A percentile compares a stretch with the other conserved stretches of the same genome.
phyloP scores from a whole-genome alignment of 2,113 vertebrate species.

The Vidua macroura region DNA sequence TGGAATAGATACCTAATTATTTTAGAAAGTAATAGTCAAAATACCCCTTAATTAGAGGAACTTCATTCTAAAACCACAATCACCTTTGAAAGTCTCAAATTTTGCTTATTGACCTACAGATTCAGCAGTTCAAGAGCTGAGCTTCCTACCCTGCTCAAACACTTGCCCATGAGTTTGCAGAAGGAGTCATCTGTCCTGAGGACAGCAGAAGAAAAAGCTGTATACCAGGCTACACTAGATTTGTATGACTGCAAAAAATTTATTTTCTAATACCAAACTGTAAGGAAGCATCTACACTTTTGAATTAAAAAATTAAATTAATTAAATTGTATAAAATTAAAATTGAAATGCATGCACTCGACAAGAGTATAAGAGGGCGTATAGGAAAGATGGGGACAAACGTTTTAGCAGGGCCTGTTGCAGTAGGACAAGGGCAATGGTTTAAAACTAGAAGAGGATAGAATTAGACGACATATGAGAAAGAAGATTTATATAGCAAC shows the following conservation, averaged over 20 bases:
- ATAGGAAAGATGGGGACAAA: neutral
- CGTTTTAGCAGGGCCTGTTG: neutral
- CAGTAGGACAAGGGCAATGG: neutral
- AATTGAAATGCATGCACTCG: neutral
- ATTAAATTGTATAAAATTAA: neutral
- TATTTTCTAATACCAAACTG: neutral
- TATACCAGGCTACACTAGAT: neutral
- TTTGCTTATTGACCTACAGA: neutral
- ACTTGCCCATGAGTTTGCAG: neutral
- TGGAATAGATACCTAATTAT: neutral
- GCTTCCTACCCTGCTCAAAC: neutral
- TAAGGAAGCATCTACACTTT: neutral
- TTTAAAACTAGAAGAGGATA: neutral
- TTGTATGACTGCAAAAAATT: neutral
- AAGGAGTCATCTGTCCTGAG: neutral
- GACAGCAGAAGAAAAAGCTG: neutral
- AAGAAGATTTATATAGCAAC: neutral
- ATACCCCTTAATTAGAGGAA: neutral
- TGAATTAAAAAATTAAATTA: neutral
- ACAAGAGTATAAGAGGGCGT: neutral
- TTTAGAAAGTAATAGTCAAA: neutral
- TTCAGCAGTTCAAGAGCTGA: neutral
- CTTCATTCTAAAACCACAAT: neutral
- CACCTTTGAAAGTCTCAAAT: neutral
- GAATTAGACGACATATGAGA: neutral